phyloP scores from a whole-genome alignment of 2,113 vertebrate species.

The Alosa alosa region DNA sequence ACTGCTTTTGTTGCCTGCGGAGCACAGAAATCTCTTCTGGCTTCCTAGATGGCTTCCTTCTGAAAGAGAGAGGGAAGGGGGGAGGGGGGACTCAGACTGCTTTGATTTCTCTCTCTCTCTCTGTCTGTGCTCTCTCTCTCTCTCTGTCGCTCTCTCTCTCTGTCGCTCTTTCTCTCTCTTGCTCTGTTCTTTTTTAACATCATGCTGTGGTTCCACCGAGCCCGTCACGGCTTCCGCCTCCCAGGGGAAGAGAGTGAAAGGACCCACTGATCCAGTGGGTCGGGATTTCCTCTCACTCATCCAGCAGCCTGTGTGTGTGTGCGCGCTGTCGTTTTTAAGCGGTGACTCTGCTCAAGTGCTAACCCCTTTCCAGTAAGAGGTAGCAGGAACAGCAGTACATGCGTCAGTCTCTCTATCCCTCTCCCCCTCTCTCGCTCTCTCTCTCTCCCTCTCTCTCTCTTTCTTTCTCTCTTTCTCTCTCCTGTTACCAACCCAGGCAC shows the following conservation, averaged over 20 bases:
- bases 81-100: constrained; percentile 52
- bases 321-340: constrained; percentile 31
- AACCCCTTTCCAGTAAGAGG: constrained; percentile 30
- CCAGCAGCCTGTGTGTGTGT: neutral
- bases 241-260: constrained; percentile 29
- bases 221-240: constrained; percentile 32
- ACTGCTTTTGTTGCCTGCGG: constrained; percentile 47
- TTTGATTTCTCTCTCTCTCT: constrained; percentile 38
- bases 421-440: no score
- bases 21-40: constrained; percentile 45
- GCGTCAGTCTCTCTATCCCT: constrained; percentile 20
- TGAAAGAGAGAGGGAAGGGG: constrained; percentile 21
- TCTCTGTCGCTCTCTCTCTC: no score
- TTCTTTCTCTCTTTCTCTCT: neutral
- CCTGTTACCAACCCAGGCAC: constrained; percentile 32
- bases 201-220: constrained; percentile 62
- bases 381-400: neutral
- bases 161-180: neutral
- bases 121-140: no score
- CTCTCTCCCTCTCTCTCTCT: neutral
- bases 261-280: constrained; percentile 5
- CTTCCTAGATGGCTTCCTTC: constrained; percentile 24
- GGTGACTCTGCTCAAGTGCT: constrained; percentile 25
- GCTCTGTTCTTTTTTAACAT: constrained; percentile 31
- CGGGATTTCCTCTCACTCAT: constrained; percentile 50